phyloP scores from a whole-genome alignment of 2,888 invertebrate species.

The Hydropsyche betteni region DNA sequence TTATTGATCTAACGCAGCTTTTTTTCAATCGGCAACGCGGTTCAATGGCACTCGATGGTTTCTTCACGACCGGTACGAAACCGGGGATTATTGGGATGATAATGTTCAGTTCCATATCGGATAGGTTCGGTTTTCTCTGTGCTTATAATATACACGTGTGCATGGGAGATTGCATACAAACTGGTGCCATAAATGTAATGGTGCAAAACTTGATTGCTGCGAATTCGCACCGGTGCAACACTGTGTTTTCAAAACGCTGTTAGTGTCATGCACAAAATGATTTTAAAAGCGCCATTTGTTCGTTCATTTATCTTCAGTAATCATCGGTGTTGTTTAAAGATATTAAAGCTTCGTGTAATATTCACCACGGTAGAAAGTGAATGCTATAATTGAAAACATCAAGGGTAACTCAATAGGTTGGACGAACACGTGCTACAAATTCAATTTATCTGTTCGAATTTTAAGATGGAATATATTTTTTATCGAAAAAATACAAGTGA shows the following conservation, averaged over 20 bases:
- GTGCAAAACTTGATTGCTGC: slow-evolving; percentile 29
- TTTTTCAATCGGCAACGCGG: not conserved
- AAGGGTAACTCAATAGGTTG: too few relatives aligned
- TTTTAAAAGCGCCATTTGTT: slow-evolving; percentile 19
- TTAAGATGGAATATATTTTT: too few relatives aligned
- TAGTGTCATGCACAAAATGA: not conserved
- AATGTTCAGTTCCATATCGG: slow-evolving; percentile 7
- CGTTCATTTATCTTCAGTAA: slow-evolving; percentile 16
- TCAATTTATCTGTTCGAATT: too few relatives aligned
- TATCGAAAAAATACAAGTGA: too few relatives aligned
- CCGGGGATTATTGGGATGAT: not conserved
- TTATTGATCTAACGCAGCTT: too few relatives aligned
- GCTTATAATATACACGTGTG: not conserved
- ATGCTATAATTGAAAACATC: too few relatives aligned
- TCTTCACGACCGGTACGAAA: slow-evolving; percentile 4
- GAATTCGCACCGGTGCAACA: slow-evolving; percentile 18
- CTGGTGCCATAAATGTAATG: slow-evolving; percentile 16
- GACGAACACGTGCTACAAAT: too few relatives aligned
- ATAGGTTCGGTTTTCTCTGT: not conserved
- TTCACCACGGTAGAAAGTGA: too few relatives aligned
- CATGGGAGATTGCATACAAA: slow-evolving; percentile 25
- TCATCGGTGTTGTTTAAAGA: not conserved
- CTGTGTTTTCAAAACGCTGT: slow-evolving; percentile 16
- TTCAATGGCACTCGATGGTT: not conserved
- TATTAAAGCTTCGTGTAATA: too few relatives aligned